phyloP scores from a whole-genome alignment of 2,888 invertebrate species.

The Laothoe populi region DNA sequence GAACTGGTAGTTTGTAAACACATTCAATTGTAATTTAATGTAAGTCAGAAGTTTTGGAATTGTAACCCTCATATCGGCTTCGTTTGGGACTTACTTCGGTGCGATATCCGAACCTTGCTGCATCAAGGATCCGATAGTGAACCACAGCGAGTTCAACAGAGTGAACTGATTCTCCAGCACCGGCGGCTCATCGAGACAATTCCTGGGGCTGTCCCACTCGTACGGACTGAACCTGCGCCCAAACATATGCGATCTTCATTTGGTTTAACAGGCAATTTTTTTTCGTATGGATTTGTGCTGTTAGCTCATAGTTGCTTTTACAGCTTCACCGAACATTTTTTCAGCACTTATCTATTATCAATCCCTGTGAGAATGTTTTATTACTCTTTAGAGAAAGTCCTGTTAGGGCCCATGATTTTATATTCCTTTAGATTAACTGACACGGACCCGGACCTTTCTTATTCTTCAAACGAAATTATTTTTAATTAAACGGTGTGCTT shows the following conservation, averaged over 20 bases:
- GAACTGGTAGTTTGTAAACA: constrained; percentile 26
- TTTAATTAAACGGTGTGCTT: neutral
- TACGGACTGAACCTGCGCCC: constrained; percentile 94
- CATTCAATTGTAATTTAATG: neutral
- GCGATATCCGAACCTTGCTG: constrained; percentile 97
- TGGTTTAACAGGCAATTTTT: constrained; percentile 37
- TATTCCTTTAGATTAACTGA: neutral
- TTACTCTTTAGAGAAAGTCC: neutral
- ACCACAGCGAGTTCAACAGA: constrained; percentile 96
- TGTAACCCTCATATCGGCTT: constrained; percentile 61
- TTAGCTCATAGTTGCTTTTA: neutral
- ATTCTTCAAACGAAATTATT: neutral
- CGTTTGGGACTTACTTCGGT: constrained; percentile 90
- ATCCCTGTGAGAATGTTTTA: neutral
- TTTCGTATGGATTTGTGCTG: constrained; percentile 30
- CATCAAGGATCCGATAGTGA: constrained; percentile 96
- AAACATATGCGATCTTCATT: constrained; percentile 60
- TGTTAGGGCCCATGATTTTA: neutral
- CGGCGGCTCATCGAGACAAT: constrained; percentile 93
- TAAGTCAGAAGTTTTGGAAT: constrained; percentile 44
- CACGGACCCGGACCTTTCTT: neutral
- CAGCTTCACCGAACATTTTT: no score
- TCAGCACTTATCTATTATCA: neutral
- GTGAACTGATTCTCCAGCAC: constrained; percentile 96
- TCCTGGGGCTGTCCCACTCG: constrained; percentile 96